Evolutionary conservation across 1,140 invertebrate species (phyloP).

Genomic region (Plectus sambesii): DNA sequence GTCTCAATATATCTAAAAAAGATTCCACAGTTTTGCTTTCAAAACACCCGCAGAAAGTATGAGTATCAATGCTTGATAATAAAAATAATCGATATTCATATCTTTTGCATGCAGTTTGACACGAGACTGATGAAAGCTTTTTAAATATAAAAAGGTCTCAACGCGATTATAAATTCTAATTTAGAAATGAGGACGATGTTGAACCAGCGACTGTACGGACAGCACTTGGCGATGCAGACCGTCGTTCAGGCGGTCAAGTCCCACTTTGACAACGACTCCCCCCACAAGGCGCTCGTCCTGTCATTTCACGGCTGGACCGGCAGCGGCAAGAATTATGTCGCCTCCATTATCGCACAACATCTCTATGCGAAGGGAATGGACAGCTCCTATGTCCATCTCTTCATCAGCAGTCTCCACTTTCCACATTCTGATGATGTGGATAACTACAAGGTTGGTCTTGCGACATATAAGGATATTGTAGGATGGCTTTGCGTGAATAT

Average conservation of each 20-base stretch:
- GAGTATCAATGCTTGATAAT: no score
- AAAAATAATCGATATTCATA: no score
- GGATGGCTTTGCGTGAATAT: no score
- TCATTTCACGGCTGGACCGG: slow-evolving; percentile 46
- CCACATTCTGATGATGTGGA: slow-evolving; percentile 49
- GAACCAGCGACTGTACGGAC: slow-evolving; percentile 46
- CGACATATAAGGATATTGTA: slow-evolving; percentile 7
- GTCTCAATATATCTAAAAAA: no score
- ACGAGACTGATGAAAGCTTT: no score
- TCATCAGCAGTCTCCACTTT: slow-evolving; percentile 68
- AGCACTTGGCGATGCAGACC: slow-evolving; percentile 46
- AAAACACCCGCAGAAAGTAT: no score
- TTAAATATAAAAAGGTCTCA: no score
- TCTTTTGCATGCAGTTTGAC: no score
- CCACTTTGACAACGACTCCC: slow-evolving; percentile 44
- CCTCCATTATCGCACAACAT: slow-evolving; percentile 64
- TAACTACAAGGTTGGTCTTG: slow-evolving; percentile 50
- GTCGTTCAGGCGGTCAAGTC: slow-evolving; percentile 37
- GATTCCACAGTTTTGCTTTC: no score
- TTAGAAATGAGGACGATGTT: slow-evolving; percentile 34
- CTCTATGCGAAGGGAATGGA: slow-evolving; percentile 59
- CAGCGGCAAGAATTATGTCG: slow-evolving; percentile 73
- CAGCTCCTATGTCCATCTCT: slow-evolving; percentile 69
- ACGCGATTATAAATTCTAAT: no score
- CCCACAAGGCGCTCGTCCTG: slow-evolving; percentile 48